Evolutionary conservation across 2,113 vertebrate species (phyloP).

Genomic region (Ramphastos sulfuratus): DNA sequence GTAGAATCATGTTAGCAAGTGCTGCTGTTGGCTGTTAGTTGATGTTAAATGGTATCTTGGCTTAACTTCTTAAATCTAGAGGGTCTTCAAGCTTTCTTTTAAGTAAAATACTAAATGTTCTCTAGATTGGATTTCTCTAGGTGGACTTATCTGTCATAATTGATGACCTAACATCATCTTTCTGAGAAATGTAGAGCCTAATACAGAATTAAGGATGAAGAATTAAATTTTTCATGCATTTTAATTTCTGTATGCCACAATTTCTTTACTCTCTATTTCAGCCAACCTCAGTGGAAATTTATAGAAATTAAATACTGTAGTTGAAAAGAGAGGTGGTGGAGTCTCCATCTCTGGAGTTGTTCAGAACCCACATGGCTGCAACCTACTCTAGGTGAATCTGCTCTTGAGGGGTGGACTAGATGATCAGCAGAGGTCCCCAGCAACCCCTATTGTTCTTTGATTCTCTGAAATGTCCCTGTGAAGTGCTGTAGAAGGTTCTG

Average conservation of each 20-base stretch:
- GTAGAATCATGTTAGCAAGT: not conserved
- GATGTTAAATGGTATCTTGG: not conserved
- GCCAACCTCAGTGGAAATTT: not conserved
- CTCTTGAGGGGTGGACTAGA: no score
- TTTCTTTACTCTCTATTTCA: not conserved
- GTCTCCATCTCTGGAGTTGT: no score
- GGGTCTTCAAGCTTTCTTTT: not conserved
- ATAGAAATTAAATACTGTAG: not conserved
- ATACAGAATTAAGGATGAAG: not conserved
- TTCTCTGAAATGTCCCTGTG: not conserved
- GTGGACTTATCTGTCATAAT: not conserved
- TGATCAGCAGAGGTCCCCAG: no score
- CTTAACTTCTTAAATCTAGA: not conserved
- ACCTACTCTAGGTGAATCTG: no score
- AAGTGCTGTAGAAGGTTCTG: not conserved
- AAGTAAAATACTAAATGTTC: not conserved
- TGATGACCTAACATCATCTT: not conserved
- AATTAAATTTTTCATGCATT: not conserved
- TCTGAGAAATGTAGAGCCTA: not conserved
- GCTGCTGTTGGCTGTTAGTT: not conserved
- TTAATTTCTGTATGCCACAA: not conserved
- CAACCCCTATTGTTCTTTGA: no score
- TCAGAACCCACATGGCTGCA: no score
- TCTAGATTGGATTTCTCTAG: not conserved
- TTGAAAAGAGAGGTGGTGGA: not conserved